Conservation (phyloP, 2,113 vertebrate genomes). For the Upupa epops region DNA sequence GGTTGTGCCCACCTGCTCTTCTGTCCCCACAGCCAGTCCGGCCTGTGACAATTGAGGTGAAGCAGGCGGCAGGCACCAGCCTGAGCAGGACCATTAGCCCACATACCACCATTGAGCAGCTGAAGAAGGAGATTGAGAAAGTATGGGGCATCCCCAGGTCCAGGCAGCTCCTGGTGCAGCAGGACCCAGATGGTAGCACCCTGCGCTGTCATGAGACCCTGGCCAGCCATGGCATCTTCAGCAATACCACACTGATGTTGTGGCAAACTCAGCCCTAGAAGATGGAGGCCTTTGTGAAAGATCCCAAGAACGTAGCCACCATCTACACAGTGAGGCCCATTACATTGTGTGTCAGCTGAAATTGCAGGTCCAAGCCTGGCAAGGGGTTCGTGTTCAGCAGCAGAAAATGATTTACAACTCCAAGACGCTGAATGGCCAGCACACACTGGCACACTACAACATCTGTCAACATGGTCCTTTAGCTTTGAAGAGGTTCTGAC, state of each 20-base stretch:
- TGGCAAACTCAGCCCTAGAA: background rate
- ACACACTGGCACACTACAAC: fast-evolving
- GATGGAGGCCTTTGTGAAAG: constrained; percentile 12
- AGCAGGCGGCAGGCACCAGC: background rate
- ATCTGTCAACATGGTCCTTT: background rate
- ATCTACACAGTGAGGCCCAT: background rate
- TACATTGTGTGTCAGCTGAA: background rate
- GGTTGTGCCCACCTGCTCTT: background rate
- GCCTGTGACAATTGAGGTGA: background rate
- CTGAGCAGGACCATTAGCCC: background rate
- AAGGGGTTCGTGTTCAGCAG: background rate
- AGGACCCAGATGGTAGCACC: fast-evolving
- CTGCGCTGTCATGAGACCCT: background rate
- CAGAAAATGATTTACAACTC: background rate
- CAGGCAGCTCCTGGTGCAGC: background rate
- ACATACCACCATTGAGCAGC: background rate
- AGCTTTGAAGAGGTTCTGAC: background rate
- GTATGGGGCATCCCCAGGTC: background rate
- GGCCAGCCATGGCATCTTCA: background rate
- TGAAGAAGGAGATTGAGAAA: background rate
- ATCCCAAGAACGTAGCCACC: background rate
- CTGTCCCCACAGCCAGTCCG: background rate
- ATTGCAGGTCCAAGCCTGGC: background rate
- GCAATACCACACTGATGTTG: background rate
- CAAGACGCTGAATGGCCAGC: background rate